A percentile compares a stretch with the other conserved stretches of the same genome.
Evolutionary conservation across 2,888 invertebrate genomes (phyloP).

Genomic region (Dicyrtoma fusca): DNA sequence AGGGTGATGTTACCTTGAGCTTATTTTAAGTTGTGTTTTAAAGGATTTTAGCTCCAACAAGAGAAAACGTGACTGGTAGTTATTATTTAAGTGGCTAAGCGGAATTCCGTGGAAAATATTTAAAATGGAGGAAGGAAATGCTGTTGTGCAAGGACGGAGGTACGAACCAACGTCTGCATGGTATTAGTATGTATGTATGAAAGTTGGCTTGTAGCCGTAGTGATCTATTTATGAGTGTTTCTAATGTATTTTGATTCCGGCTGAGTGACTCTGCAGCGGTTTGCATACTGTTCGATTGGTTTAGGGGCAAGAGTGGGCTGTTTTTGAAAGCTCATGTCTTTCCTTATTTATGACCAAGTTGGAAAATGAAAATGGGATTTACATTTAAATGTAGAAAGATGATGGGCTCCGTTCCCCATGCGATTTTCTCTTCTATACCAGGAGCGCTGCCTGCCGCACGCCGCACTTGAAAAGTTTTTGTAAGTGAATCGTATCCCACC

Average conservation of each 20-base stretch:
- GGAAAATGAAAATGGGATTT: constrained; percentile 50
- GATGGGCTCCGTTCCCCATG: constrained; percentile 22
- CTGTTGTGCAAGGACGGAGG: too few species aligned
- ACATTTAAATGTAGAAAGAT: constrained; percentile 51
- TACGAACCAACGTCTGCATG: too few species aligned
- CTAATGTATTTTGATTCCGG: constrained; percentile 47
- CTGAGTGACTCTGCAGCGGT: constrained; percentile 34
- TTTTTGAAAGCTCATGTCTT: constrained; percentile 44
- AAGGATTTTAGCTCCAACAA: too few species aligned
- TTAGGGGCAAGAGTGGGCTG: constrained; percentile 23
- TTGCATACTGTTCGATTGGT: constrained; percentile 13
- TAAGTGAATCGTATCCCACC: too few species aligned
- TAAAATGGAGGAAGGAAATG: too few species aligned
- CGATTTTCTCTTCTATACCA: constrained; percentile 4
- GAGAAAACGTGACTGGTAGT: too few species aligned
- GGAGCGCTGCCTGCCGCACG: too few species aligned
- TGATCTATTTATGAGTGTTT: constrained; percentile 46
- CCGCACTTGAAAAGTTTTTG: not conserved
- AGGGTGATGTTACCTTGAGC: too few species aligned
- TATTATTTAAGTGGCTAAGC: too few species aligned
- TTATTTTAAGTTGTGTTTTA: too few species aligned
- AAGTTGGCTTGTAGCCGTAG: not conserved
- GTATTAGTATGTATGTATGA: too few species aligned
- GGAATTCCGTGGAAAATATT: too few species aligned
- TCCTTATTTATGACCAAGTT: constrained; percentile 37